phyloP scores from a whole-genome alignment of 2,888 invertebrate genomes.

The Chirona hameri region DNA sequence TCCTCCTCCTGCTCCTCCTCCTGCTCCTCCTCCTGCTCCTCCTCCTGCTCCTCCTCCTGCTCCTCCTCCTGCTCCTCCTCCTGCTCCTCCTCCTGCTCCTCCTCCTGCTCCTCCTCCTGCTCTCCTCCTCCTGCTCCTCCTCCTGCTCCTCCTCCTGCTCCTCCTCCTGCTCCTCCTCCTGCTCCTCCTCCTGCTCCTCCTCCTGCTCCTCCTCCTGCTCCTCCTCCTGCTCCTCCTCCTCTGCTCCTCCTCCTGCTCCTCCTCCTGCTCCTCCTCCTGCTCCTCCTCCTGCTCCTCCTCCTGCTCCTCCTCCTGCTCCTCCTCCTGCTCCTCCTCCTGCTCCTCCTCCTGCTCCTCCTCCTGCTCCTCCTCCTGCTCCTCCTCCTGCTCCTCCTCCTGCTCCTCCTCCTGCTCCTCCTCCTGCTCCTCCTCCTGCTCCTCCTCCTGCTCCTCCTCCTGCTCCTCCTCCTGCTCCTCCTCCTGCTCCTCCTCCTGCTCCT shows the following conservation, averaged over 20 bases:
- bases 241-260: too few species aligned
- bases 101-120: not conserved
- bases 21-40: slow-evolving; percentile 23
- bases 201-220: slow-evolving; percentile 28
- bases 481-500: slow-evolving; percentile 8
- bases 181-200: slow-evolving; percentile 6
- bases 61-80: slow-evolving; percentile 1
- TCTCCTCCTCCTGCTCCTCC: slow-evolving; percentile 28
- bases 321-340: too few species aligned
- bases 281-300: slow-evolving; percentile 23
- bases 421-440: slow-evolving; percentile 1
- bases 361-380: too few species aligned
- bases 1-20: not conserved
- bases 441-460: slow-evolving; percentile 12
- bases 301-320: too few species aligned
- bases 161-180: not conserved
- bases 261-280: slow-evolving; percentile 28
- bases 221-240: too few species aligned
- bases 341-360: too few species aligned
- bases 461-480: slow-evolving; percentile 9
- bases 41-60: slow-evolving; percentile 13
- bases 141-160: slow-evolving; percentile 10
- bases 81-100: not conserved
- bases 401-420: not conserved
- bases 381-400: not conserved